phyloP scores from a whole-genome alignment of 2,113 vertebrate genomes.

The Sapayoa aenigma region DNA sequence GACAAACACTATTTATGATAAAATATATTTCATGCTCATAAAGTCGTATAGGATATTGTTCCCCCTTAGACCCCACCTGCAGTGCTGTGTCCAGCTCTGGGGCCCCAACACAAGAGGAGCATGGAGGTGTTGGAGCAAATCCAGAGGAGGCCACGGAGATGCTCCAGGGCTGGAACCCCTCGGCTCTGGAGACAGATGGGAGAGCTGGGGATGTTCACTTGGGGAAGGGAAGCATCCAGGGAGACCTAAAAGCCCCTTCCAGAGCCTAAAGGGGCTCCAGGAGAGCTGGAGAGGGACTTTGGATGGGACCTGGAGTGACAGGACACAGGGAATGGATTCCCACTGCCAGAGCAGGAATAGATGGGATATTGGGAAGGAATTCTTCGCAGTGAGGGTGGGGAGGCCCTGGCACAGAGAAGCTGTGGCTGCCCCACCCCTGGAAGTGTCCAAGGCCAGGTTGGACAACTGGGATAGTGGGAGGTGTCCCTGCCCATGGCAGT shows the following conservation, averaged over 20 bases:
- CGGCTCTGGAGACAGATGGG: not conserved
- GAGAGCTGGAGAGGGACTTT: not conserved
- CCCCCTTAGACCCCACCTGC: not conserved
- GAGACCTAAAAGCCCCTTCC: not conserved
- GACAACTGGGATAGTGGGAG: fast-evolving
- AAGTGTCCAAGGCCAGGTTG: fast-evolving
- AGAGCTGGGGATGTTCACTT: not conserved
- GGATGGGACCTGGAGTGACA: not conserved
- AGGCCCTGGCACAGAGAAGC: not conserved
- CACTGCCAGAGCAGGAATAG: not conserved
- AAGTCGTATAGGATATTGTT: not conserved
- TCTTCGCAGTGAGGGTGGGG: fast-evolving
- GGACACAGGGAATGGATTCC: not conserved
- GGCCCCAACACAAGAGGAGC: not conserved
- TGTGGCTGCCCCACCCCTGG: not conserved
- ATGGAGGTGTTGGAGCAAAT: not conserved
- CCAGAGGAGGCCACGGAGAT: not conserved
- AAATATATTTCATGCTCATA: not conserved
- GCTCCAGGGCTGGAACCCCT: not conserved
- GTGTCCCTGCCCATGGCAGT: not conserved
- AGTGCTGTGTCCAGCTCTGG: not conserved
- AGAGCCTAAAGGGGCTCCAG: not conserved
- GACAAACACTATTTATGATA: not conserved
- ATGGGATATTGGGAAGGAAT: not conserved
- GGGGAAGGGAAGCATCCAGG: not conserved